Conservation (phyloP, 1,140 invertebrate species). For the Drosophila bocqueti region DNA sequence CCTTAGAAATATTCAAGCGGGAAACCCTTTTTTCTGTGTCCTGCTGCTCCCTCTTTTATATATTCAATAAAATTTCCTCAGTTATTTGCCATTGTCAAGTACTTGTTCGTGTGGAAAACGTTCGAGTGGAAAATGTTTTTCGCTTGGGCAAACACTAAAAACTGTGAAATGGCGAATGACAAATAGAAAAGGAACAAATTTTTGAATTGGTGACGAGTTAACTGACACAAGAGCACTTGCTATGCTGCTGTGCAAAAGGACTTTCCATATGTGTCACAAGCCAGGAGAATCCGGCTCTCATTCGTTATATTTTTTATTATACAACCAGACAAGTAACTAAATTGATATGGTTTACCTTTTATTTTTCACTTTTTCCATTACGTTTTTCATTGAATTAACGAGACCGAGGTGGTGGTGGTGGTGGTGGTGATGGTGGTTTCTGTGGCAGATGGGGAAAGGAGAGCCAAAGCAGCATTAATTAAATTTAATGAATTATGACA, state of each 20-base stretch:
- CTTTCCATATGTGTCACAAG: slow-evolving; percentile 1
- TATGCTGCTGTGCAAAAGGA: slow-evolving; percentile 2
- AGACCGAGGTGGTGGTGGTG: slow-evolving; percentile 23
- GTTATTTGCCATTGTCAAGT: slow-evolving; percentile 24
- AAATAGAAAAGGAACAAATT: slow-evolving; percentile 24
- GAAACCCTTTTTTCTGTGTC: slow-evolving; percentile 22
- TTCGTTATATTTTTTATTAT: neutral
- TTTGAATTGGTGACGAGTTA: slow-evolving; percentile 33
- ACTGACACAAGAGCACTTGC: slow-evolving; percentile 32
- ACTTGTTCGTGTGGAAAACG: slow-evolving; percentile 44
- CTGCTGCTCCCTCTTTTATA: slow-evolving; percentile 11
- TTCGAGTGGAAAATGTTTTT: slow-evolving; percentile 49
- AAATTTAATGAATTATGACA: slow-evolving; percentile 79
- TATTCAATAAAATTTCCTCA: slow-evolving; percentile 52
- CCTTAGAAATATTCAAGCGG: neutral
- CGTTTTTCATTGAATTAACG: slow-evolving; percentile 26
- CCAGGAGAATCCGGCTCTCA: neutral
- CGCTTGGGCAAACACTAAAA: slow-evolving; percentile 29
- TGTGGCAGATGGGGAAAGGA: neutral
- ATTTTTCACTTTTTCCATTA: slow-evolving; percentile 8
- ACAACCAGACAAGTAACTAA: neutral
- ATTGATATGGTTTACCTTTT: slow-evolving; percentile 10
- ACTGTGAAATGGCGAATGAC: slow-evolving; percentile 47
- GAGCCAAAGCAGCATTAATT: slow-evolving; percentile 56
- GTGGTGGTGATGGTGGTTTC: no score